Evolutionary conservation across 2,797 vertebrate genomes (phyloP).

Genomic region (Hyperoplus lanceolatus): DNA sequence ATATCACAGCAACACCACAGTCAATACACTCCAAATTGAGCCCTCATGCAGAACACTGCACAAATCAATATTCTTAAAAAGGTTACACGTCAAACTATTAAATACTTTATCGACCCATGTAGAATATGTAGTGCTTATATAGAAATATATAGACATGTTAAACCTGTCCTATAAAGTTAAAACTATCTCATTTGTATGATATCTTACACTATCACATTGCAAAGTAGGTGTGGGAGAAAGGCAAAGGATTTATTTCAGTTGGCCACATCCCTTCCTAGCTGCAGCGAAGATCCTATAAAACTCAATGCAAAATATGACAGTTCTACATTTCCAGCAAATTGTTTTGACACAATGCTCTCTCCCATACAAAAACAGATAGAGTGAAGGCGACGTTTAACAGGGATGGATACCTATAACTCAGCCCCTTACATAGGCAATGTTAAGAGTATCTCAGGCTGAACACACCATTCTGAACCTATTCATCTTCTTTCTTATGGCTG

Average conservation of each 20-base stretch:
- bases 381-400: slow-evolving; percentile 33
- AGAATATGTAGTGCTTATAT: slow-evolving; percentile 70
- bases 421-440: slow-evolving; percentile 68
- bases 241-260: slow-evolving; percentile 50
- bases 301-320: slow-evolving; percentile 53
- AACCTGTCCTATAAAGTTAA: slow-evolving; percentile 55
- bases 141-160: slow-evolving; percentile 75
- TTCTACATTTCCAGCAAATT: slow-evolving; percentile 42
- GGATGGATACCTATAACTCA: slow-evolving; percentile 54
- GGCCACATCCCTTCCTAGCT: slow-evolving; percentile 53
- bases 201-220: slow-evolving; percentile 44
- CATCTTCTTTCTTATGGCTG: slow-evolving; percentile 74
- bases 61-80: slow-evolving; percentile 88
- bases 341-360: slow-evolving; percentile 61
- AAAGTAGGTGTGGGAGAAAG: slow-evolving; percentile 48
- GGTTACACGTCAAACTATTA: slow-evolving; percentile 90
- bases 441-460: slow-evolving; percentile 70
- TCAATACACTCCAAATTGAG: slow-evolving; percentile 87
- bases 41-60: slow-evolving; percentile 81
- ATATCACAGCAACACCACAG: slow-evolving; percentile 86
- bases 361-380: slow-evolving; percentile 45
- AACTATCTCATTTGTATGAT: slow-evolving; percentile 61
- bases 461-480: slow-evolving; percentile 71
- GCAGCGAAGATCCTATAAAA: slow-evolving; percentile 52
- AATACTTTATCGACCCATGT: slow-evolving; percentile 85